Percentiles rank a stretch among this genome's conserved stretches.
Evolutionary conservation across 1,140 invertebrate species (phyloP).

Genomic region (Habropoda laboriosa): DNA sequence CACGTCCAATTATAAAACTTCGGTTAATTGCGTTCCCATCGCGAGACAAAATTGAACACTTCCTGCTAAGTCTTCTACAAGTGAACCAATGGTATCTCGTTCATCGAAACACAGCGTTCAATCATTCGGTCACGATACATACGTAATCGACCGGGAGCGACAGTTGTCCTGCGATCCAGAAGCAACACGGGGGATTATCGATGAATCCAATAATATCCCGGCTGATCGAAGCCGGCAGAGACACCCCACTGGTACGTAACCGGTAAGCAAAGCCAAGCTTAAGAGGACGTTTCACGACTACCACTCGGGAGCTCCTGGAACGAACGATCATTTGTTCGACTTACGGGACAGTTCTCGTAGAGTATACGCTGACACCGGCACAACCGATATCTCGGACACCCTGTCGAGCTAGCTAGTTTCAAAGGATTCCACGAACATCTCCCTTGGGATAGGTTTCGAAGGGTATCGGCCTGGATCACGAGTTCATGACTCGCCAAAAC

Average conservation of each 20-base stretch:
- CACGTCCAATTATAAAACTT: too few relatives aligned
- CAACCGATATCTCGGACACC: constrained; percentile 37
- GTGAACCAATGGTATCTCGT: too few relatives aligned
- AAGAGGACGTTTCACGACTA: constrained; percentile 57
- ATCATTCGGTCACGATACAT: neutral
- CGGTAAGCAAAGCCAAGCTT: constrained; percentile 29
- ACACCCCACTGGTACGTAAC: constrained; percentile 32
- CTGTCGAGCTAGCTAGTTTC: constrained; percentile 34
- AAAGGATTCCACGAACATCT: constrained; percentile 21
- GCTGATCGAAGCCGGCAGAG: constrained; percentile 4
- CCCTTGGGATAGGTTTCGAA: constrained; percentile 27
- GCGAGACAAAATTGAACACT: too few relatives aligned
- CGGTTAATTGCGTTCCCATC: too few relatives aligned
- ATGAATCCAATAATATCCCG: constrained; percentile 31
- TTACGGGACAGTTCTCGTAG: constrained; percentile 23
- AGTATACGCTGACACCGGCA: constrained; percentile 43
- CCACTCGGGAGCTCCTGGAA: constrained; percentile 42
- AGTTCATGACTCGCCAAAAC: constrained; percentile 33
- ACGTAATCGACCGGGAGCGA: neutral
- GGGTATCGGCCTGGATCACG: constrained; percentile 8
- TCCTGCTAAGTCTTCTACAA: too few relatives aligned
- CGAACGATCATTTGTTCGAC: constrained; percentile 59
- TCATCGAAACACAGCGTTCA: neutral
- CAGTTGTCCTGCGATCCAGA: constrained; percentile 19
- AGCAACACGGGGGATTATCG: constrained; percentile 41